Base-by-base conservation (phyloP, 2,797 vertebrate genomes). In the Todus mexicanus region DNA sequence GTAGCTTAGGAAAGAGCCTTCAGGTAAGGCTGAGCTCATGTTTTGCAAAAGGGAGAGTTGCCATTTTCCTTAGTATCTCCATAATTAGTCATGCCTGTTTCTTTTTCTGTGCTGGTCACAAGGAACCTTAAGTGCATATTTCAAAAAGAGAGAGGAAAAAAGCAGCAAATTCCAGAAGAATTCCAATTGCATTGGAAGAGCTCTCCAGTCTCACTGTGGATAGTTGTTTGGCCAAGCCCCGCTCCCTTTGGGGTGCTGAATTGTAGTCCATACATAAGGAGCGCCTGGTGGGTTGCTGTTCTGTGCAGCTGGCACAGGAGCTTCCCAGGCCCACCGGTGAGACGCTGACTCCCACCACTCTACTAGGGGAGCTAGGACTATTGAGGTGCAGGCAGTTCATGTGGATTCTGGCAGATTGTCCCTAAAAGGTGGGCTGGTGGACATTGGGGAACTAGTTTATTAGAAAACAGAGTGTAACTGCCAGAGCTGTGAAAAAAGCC, bases 161-260 rank as follows among this genome's bases (percentile, higher is more conserved):
- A 50, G 10, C 22, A n/a, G 17, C 38, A 20, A 33, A 70, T 59
- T 26, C 8, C 60, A 3, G 14, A 37, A 42, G n/a, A 78, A 59
- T 54, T 61, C 25, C 12, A 8, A 0, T 12, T 25, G 27, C 4
- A 0, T 1, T 29, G 8, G 76, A 65, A n/a, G 47, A 87, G 35
- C 56, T 68, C 18, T 45, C 57, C 40, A 8, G 53, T 37, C 14
- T 51, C 0, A 2, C 18, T 0, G 0, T 25, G 57, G 15, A 11
- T 3, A 0, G 13, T 40, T 16, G 7, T 25, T 43, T 56, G 50
- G 15, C 29, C 37, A 31, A 18, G 6, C 9, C 16, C 14, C 9
- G n/a, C 2, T 59, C 17, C 17, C 43, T 68, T 12, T 40, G 43
- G 8, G 33, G 10, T 27, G 47, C 48, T 42, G 54, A 61, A 26